These are phyloP conservation scores for Pogonomyrmex californicus DNA, from an alignment of 1,140 invertebrate species.

Conservation along the genomic window DNA sequence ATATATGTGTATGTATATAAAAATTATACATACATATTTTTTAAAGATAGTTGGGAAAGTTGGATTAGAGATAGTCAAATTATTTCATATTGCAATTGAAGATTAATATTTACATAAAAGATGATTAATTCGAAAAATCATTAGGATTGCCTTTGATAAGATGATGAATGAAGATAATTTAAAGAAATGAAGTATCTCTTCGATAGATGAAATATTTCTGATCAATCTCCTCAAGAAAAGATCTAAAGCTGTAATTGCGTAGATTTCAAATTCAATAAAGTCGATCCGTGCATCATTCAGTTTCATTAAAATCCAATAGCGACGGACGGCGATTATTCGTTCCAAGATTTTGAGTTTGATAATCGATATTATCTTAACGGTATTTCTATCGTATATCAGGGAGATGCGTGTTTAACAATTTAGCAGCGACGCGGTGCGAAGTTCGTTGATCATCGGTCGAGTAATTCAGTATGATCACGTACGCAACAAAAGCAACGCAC, in stretches of 20 bases:
- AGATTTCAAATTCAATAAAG: background rate
- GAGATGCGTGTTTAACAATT: constrained; percentile 26
- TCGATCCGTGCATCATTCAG: constrained; percentile 14
- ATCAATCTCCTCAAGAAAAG: background rate
- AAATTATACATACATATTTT: background rate
- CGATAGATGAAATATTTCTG: background rate
- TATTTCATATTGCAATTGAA: background rate
- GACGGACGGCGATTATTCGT: constrained; percentile 3
- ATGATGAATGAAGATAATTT: constrained; percentile 31
- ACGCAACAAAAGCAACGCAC: constrained; percentile 8
- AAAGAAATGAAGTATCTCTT: background rate
- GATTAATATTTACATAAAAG: background rate
- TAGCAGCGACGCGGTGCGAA: background rate
- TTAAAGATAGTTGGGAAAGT: background rate
- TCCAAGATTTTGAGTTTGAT: constrained; percentile 20
- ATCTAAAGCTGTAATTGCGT: background rate
- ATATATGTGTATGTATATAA: too few relatives aligned
- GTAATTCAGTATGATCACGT: constrained; percentile 30
- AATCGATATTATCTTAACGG: constrained; percentile 59
- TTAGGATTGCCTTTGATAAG: background rate
- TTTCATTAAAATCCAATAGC: constrained; percentile 38
- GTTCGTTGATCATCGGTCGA: constrained; percentile 9
- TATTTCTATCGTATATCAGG: background rate
- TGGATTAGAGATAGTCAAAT: background rate
- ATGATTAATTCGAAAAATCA: background rate